A percentile compares a stretch with the other conserved stretches of the same genome.
Evolutionary conservation across 2,113 vertebrate genomes (phyloP).

Genomic region (Rhynchopsitta pachyrhyncha): DNA sequence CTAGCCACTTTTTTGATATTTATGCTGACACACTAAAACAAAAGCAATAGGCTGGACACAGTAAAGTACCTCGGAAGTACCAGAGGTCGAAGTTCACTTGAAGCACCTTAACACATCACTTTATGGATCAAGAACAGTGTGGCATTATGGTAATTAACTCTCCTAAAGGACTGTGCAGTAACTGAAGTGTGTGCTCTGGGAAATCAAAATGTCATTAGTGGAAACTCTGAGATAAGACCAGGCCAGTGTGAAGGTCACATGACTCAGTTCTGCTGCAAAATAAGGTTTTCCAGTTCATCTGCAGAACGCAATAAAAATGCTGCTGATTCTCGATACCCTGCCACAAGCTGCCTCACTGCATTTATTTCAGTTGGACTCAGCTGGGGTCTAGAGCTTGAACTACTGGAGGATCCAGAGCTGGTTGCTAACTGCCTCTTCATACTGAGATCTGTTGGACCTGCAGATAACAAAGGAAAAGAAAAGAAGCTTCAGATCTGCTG

Average conservation of each 20-base stretch:
- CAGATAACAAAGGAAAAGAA: neutral
- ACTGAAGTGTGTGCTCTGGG: constrained; percentile 76
- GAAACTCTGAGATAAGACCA: constrained; percentile 77
- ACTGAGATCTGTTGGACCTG: constrained; percentile 98
- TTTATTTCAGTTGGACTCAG: constrained; percentile 96
- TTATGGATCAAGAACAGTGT: constrained; percentile 77
- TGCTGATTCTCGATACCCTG: constrained; percentile 95
- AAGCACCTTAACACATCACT: constrained; percentile 78
- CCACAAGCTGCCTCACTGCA: constrained; percentile 95
- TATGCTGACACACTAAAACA: constrained; percentile 79
- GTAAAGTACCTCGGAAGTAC: constrained; percentile 72
- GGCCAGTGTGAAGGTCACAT: constrained; percentile 55
- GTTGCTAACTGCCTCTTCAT: constrained; percentile 93
- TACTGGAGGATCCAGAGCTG: constrained; percentile 88
- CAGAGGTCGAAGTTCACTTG: constrained; percentile 77
- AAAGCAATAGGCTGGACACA: constrained; percentile 79
- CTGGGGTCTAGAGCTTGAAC: constrained; percentile 91
- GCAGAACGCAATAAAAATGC: constrained; percentile 97
- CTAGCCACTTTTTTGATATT: constrained; percentile 78
- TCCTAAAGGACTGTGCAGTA: constrained; percentile 75
- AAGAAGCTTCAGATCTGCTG: neutral
- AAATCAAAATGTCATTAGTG: constrained; percentile 81
- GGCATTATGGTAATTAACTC: constrained; percentile 77
- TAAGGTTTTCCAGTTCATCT: constrained; percentile 98
- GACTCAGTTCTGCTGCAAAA: constrained; percentile 99